Conservation (phyloP, 2,888 invertebrate genomes). For the Caenorhabditis plicata region DNA sequence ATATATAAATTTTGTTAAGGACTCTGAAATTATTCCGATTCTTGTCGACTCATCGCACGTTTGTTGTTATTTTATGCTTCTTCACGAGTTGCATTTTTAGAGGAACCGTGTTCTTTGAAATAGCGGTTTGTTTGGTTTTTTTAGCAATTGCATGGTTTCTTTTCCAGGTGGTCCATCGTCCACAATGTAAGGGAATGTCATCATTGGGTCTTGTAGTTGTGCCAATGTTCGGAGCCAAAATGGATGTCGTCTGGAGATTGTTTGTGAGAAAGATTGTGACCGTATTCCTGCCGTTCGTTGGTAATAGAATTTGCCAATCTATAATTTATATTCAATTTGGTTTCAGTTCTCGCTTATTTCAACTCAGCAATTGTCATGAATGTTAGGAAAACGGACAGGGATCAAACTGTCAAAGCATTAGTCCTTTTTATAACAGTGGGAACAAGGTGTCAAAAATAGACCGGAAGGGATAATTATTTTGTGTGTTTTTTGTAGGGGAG, state of each 20-base stretch:
- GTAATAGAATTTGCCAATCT: constrained; percentile 5
- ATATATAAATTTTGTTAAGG: not conserved
- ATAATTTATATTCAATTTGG: not conserved
- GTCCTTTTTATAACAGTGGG: constrained; percentile 59
- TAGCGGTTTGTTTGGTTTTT: too few species aligned
- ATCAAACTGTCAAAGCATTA: constrained; percentile 57
- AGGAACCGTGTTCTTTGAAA: constrained; percentile 58
- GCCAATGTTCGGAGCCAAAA: constrained; percentile 37
- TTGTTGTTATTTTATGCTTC: constrained; percentile 51
- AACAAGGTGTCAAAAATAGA: constrained; percentile 47
- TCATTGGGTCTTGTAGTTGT: constrained; percentile 47
- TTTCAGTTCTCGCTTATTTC: constrained; percentile 58
- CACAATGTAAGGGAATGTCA: constrained; percentile 48
- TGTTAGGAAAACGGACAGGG: constrained; percentile 50
- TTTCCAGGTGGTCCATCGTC: constrained; percentile 37
- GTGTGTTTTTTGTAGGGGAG: constrained; percentile 35
- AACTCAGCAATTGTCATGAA: constrained; percentile 58
- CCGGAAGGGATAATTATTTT: too few species aligned
- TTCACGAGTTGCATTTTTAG: constrained; percentile 47
- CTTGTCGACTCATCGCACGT: constrained; percentile 45
- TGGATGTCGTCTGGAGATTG: constrained; percentile 56
- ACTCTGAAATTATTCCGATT: constrained; percentile 41
- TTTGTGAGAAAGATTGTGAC: constrained; percentile 56
- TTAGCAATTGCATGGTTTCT: too few species aligned
- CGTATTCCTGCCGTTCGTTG: constrained; percentile 59